Percentiles rank a stretch among this genome's conserved stretches.
Conservation (phyloP, 1,140 invertebrate species). For the Trypoxylus dichotomus region DNA sequence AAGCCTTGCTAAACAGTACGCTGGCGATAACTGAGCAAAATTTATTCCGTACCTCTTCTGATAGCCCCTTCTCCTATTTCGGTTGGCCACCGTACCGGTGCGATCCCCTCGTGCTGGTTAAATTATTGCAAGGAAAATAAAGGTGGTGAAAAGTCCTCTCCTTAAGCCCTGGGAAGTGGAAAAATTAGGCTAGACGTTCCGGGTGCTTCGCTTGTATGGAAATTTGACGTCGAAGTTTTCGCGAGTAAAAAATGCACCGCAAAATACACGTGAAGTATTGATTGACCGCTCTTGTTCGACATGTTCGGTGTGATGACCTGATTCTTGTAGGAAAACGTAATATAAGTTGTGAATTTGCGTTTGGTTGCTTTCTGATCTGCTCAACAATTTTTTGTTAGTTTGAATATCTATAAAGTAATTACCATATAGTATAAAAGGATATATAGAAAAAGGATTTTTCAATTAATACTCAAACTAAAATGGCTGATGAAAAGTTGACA, state of each 20-base stretch:
- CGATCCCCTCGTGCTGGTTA: background rate
- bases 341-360: too few species aligned
- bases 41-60: slow-evolving; percentile 32
- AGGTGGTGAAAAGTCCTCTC: background rate
- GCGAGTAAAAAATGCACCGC: background rate
- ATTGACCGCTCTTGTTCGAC: too few species aligned
- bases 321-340: too few species aligned
- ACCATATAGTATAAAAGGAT: too few species aligned
- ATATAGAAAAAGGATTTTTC: too few species aligned
- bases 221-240: background rate
- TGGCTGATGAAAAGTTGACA: too few species aligned
- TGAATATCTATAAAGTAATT: too few species aligned
- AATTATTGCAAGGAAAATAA: slow-evolving; percentile 8
- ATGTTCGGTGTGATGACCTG: too few species aligned
- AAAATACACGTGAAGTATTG: background rate
- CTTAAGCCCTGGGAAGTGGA: background rate
- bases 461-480: too few species aligned
- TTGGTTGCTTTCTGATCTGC: too few species aligned
- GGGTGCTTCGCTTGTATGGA: background rate
- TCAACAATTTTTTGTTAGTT: too few species aligned
- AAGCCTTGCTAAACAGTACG: slow-evolving; percentile 32
- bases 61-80: background rate
- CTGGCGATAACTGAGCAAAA: slow-evolving; percentile 34
- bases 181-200: background rate
- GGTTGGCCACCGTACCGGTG: background rate